Base-by-base conservation (phyloP, 92 coral and sea anemone species). In the Epizoanthus rinbou region DNA sequence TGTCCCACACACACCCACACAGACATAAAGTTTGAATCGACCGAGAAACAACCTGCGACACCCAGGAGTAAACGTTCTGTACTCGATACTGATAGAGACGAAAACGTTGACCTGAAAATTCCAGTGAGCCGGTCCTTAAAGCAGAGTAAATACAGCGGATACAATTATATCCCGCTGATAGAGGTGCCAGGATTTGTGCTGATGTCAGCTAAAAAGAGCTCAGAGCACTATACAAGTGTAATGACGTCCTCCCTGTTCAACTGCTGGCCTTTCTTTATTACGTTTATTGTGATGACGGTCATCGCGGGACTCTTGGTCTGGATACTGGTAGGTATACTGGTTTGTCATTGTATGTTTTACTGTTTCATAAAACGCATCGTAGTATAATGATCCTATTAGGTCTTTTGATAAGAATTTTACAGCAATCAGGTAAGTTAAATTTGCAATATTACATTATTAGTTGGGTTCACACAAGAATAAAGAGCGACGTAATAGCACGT, bases 181-280 rank as follows among this genome's bases (percentile, higher is more conserved):
- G 43, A 57, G 39, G 66, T 75, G 18, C 80, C 80, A 31, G 67
- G 80, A 11, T 56, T 75, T 24, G 59, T 75, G 57, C 16, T 75
- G 16, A 17, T 75, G 47, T 56, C 16, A 56, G 31, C 14, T 47
- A 75, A 28, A 22, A 75, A 33, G 15, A 33, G 53, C 65, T 8
- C 31, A 16, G 80, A 31, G 31, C 37, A 53, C 35, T 57, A 31
- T 6, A 16, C 31, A 31, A 16, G 10, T 52, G 80, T 14, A 4
- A 66, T 33, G 16, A 15, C 65, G 3, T 74, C 65, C 47, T 74
- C 80, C 17, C 31, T 74, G 80, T 17, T 75, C 8, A 47, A 57
- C 28, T 56, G 53, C 60, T 75, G 64, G 53, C 80, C 80, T 14
- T 75, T 25, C 39, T 57, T 75, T 57, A 16, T 33, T 15, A 8